Conservation (phyloP, 2,797 vertebrate genomes). For the Premnoplex brunnescens region DNA sequence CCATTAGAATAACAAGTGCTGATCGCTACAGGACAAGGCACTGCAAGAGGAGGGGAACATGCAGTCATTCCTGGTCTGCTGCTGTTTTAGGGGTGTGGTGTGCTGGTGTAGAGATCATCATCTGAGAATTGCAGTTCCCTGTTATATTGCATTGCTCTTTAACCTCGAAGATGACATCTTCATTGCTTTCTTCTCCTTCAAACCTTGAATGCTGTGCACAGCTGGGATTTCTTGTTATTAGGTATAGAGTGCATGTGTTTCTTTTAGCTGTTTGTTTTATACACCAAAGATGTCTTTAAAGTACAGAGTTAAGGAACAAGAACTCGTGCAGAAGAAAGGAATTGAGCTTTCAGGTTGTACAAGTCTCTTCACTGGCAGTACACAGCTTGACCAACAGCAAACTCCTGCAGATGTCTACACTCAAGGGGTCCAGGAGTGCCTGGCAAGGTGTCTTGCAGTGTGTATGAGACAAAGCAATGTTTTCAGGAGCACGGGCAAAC, state of each 20-base stretch:
- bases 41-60: not conserved
- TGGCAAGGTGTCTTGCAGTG: not conserved
- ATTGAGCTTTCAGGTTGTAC: not conserved
- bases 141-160: not conserved
- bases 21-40: not conserved
- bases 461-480: not conserved
- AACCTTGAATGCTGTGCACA: not conserved
- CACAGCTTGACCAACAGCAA: not conserved
- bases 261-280: not conserved
- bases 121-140: not conserved
- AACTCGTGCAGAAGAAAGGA: not conserved
- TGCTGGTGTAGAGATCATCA: not conserved
- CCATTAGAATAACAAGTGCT: not conserved
- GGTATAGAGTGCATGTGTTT: not conserved
- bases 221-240: not conserved
- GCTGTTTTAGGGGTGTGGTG: fast-evolving
- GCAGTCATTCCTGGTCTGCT: not conserved
- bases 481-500: not conserved
- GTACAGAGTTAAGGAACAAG: not conserved
- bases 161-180: not conserved
- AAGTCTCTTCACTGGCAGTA: not conserved
- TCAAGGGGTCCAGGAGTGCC: not conserved
- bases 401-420: not conserved
- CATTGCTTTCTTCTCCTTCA: not conserved
- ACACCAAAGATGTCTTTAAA: not conserved